Evolutionary conservation across 2,888 invertebrate species (phyloP).

Genomic region (Poecilus cupreus): DNA sequence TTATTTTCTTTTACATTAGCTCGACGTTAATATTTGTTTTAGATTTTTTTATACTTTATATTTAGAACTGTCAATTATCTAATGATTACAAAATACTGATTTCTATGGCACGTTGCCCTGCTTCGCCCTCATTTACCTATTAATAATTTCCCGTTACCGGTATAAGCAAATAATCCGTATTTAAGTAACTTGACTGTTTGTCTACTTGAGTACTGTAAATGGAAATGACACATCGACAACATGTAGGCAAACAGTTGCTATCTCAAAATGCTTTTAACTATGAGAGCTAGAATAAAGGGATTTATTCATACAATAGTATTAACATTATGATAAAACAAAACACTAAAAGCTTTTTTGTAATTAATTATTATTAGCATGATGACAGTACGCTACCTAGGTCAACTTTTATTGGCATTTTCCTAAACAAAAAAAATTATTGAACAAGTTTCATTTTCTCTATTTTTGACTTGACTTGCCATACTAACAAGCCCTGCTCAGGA

Average conservation of each 20-base stretch:
- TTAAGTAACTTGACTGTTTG: slow-evolving; percentile 31
- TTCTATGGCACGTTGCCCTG: neutral
- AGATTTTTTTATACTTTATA: too few species aligned
- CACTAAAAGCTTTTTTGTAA: slow-evolving; percentile 47
- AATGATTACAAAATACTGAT: too few species aligned
- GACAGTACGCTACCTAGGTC: neutral
- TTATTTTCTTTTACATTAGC: too few species aligned
- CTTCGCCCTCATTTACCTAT: neutral
- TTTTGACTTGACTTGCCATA: too few species aligned
- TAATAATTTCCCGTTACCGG: neutral
- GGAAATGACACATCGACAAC: slow-evolving; percentile 34
- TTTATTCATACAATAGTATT: slow-evolving; percentile 46
- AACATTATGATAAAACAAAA: slow-evolving; percentile 27
- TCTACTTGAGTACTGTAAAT: slow-evolving; percentile 43
- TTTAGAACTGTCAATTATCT: too few species aligned
- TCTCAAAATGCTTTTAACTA: slow-evolving; percentile 56
- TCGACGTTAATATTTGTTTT: too few species aligned
- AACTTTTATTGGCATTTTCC: too few species aligned
- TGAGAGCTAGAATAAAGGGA: slow-evolving; percentile 39
- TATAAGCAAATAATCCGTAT: neutral
- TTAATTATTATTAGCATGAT: slow-evolving; percentile 1
- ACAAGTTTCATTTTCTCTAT: too few species aligned
- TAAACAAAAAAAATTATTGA: too few species aligned
- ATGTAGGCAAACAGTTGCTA: slow-evolving; percentile 46
- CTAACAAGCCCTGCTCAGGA: too few species aligned